Conservation (phyloP, 2,797 vertebrate species). For the Cossypha dichroa region DNA sequence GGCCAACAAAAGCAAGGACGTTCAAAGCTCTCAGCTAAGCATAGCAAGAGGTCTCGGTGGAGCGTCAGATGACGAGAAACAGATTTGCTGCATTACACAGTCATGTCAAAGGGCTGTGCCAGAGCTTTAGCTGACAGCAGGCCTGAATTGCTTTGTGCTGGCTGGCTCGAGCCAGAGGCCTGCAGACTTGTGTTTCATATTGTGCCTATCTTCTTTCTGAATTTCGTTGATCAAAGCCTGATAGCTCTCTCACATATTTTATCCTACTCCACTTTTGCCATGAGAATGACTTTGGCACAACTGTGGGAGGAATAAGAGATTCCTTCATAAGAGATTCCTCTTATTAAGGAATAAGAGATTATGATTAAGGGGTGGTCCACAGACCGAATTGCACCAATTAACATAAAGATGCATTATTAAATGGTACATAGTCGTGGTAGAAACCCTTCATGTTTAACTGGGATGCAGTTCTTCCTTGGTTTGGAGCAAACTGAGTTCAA, state of each 20-base stretch:
- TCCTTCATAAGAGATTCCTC: background rate
- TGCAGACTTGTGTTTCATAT: background rate
- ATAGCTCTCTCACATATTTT: background rate
- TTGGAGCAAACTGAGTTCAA: background rate
- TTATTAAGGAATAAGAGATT: background rate
- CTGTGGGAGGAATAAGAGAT: background rate
- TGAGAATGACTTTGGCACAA: background rate
- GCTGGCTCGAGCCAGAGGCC: background rate
- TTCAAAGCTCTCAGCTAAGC: constrained; percentile 52
- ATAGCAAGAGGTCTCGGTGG: constrained; percentile 24
- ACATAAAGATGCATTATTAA: background rate
- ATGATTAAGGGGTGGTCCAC: background rate
- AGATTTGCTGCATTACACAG: constrained; percentile 50
- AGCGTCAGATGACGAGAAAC: constrained; percentile 50
- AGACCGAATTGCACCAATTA: background rate
- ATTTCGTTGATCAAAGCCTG: background rate
- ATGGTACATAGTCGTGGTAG: background rate
- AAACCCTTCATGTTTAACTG: background rate
- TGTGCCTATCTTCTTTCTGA: background rate
- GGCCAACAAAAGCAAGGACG: constrained; percentile 47
- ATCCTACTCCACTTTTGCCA: background rate
- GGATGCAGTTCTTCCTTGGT: background rate
- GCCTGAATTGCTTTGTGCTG: background rate
- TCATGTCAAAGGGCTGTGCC: constrained; percentile 45
- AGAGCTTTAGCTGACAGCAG: constrained; percentile 31